phyloP scores from a whole-genome alignment of 2,113 vertebrate species.

The Enhydra lutris region DNA sequence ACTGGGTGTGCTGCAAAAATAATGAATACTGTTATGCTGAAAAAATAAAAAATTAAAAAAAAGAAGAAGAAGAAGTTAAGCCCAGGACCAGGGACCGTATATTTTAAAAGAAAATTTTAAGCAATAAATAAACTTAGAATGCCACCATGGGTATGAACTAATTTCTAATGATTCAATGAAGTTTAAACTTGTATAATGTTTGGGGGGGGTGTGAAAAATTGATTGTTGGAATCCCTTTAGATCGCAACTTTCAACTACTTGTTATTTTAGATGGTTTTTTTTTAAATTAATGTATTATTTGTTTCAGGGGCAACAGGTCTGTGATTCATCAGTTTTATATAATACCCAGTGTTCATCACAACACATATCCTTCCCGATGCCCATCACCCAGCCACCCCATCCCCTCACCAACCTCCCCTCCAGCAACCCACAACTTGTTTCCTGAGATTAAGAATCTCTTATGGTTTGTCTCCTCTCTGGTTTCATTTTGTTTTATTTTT shows the following conservation, averaged over 20 bases:
- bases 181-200: neutral
- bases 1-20: no score
- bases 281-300: neutral
- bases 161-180: neutral
- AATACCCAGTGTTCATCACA: no score
- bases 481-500: no score
- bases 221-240: neutral
- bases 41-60: no score
- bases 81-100: neutral
- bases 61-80: neutral
- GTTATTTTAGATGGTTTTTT: neutral
- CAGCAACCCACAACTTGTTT: no score
- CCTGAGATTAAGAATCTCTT: no score
- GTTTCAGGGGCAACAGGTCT: neutral
- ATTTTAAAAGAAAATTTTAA: neutral
- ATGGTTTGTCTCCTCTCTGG: no score
- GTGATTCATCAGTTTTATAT: no score
- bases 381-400: no score
- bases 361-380: no score
- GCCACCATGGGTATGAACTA: neutral
- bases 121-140: neutral
- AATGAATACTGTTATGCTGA: no score
- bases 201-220: neutral
- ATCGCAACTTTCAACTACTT: neutral
- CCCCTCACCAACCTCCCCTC: no score